Conservation (phyloP, 2,113 vertebrate species). For the Gymnocephalus cernua region DNA sequence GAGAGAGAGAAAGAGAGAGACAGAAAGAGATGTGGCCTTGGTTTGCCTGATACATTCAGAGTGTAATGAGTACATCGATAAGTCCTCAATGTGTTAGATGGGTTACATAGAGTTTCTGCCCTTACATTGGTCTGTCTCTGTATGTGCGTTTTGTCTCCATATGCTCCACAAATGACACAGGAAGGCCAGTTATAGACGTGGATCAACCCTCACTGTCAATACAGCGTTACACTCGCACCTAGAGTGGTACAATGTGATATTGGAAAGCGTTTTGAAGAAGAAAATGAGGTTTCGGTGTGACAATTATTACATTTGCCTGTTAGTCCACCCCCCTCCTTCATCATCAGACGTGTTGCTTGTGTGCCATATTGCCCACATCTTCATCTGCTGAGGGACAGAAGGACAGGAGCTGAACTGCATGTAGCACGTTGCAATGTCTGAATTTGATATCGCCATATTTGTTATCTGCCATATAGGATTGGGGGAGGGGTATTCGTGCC, state of each 20-base stretch:
- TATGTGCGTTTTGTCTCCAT: conserved; percentile 33
- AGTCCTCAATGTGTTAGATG: conserved; percentile 73
- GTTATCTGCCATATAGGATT: conserved; percentile 50
- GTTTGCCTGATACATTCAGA: conserved; percentile 66
- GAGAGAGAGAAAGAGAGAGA: conserved; percentile 8
- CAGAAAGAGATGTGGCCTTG: conserved; percentile 64
- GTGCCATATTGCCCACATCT: conserved; percentile 71
- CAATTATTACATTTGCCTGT: conserved; percentile 68
- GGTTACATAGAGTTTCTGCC: conserved; percentile 60
- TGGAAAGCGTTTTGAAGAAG: conserved; percentile 35
- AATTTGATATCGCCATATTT: conserved; percentile 68
- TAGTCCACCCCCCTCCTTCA: conserved; percentile 38
- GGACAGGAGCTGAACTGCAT: conserved; percentile 61
- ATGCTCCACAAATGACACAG: conserved; percentile 45
- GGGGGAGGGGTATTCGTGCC: conserved; percentile 43
- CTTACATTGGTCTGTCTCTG: conserved; percentile 48
- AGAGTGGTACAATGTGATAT: conserved; percentile 56
- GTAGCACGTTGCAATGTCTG: conserved; percentile 50
- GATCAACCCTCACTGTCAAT: conserved; percentile 43
- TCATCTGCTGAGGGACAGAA: conserved; percentile 62
- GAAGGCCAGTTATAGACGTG: conserved; percentile 52
- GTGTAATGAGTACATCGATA: conserved; percentile 77
- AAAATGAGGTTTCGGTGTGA: conserved; percentile 54
- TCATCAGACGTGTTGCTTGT: conserved; percentile 67
- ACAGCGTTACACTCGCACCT: conserved; percentile 51